Base-by-base conservation (phyloP, 2,888 invertebrate species). In the Hyposoter didymator region DNA sequence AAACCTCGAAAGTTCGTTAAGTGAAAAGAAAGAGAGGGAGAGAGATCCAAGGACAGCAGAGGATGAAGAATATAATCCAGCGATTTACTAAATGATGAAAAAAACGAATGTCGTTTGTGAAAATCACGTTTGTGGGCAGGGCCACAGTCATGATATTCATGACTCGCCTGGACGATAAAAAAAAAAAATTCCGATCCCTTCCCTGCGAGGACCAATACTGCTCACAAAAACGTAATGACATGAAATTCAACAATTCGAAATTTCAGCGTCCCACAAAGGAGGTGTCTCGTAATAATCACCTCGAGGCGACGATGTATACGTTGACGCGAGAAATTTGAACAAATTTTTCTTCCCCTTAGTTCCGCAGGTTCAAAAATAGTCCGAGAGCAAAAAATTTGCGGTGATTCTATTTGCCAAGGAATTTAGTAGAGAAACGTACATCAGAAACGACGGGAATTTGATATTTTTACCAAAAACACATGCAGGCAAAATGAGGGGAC, bases 11-110 rank as follows among this genome's bases (percentile, higher is more conserved):
- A 69, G 47, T 45, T 28, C 17, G 43, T 22, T 14, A 8, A 45
- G 14, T 12, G 14, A 22, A 28, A 45, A 32, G 32, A 74, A 17
- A 80, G 10, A 67, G 59, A 19, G 35, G 12, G 43, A 55, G 14
- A 35, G 39, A 39, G 52, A 39, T 32, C 2, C 14, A 28, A 17
- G 43, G 43, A 67, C 12, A 43, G 14, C 32, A 14, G 10, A n/a
- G 22, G 10, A 39, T 49, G 43, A 45, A 59, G 14, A 3, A 28
- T 47, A 28, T 3, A 64, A 76, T 73, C 66, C 66, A 43, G 14
- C 43, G 55, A 59, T 78, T 39, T 66, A 17, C 55, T 35, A 17
- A 82, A 73, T 78, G 73, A 78, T 78, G 67, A 52, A 64, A 55
- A 52, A 7, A 22, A 22, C 14, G 55, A 8, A 14, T 28, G 28